Evolutionary conservation across 2,888 invertebrate species (phyloP).

Genomic region (Isoperla grammatica): DNA sequence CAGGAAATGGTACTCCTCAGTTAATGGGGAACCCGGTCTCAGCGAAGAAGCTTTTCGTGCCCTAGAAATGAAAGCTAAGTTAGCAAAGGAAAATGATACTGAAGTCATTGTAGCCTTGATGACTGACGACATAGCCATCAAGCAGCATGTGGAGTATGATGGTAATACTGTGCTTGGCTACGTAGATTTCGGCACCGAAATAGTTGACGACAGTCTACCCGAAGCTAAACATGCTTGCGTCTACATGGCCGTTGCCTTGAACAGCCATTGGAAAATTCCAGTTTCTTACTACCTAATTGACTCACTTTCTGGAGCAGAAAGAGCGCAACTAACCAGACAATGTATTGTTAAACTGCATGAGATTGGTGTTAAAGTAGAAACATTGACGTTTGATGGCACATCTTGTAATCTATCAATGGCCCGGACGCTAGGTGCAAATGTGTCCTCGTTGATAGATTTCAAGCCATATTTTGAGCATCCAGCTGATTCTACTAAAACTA

Average conservation of each 20-base stretch:
- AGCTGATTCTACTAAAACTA: not conserved
- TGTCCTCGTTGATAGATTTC: not conserved
- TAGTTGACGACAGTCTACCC: conserved; percentile 11
- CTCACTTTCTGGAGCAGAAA: conserved; percentile 12
- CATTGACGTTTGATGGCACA: conserved; percentile 24
- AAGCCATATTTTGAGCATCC: conserved; percentile 21
- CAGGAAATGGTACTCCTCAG: too few species aligned
- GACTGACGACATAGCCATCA: conserved; percentile 11
- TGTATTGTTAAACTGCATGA: conserved; percentile 14
- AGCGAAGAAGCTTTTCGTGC: conserved; percentile 28
- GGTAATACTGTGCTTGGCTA: too few species aligned
- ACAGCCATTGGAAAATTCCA: conserved; percentile 24
- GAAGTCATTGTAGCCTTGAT: not conserved
- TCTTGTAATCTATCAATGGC: conserved; percentile 21
- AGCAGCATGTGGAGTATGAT: conserved; percentile 7
- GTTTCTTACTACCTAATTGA: conserved; percentile 23
- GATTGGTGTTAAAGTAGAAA: conserved; percentile 17
- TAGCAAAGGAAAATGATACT: not conserved
- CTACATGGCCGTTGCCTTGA: conserved; percentile 18
- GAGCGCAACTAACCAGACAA: conserved; percentile 18
- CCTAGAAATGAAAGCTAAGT: not conserved
- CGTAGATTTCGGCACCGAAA: conserved; percentile 15
- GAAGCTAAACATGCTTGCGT: conserved; percentile 19
- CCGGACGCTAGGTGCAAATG: conserved; percentile 14
- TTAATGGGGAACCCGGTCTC: conserved; percentile 38